phyloP scores from a whole-genome alignment of 2,888 invertebrate species.

The Leucophenga maculata region DNA sequence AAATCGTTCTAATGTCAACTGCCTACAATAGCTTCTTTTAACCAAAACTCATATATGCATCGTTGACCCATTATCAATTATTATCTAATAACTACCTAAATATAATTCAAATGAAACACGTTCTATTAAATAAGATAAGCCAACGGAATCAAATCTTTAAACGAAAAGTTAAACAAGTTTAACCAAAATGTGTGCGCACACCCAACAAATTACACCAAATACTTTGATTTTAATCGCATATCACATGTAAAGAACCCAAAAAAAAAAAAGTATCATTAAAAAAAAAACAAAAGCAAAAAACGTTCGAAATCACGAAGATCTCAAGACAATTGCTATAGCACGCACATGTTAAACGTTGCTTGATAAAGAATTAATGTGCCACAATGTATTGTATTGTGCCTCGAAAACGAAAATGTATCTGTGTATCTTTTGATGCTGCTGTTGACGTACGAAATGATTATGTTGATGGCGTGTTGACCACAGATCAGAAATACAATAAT shows the following conservation, averaged over 20 bases:
- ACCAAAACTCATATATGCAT: no score
- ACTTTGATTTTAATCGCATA: slow-evolving; percentile 33
- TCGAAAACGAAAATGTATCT: no score
- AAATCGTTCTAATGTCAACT: no score
- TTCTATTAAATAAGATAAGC: not conserved
- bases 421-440: not conserved
- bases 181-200: slow-evolving; percentile 12
- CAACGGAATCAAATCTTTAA: not conserved
- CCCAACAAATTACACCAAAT: slow-evolving; percentile 30
- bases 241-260: slow-evolving; percentile 5
- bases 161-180: not conserved
- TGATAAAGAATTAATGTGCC: slow-evolving; percentile 31
- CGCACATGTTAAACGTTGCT: slow-evolving; percentile 22
- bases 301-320: slow-evolving; percentile 4
- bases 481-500: slow-evolving; percentile 23
- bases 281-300: slow-evolving; percentile 2
- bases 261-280: slow-evolving; percentile 12
- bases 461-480: slow-evolving; percentile 33
- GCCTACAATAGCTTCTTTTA: no score
- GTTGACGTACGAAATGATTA: slow-evolving; percentile 17
- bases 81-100: not conserved
- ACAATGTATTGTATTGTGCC: no score
- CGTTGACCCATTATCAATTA: no score
- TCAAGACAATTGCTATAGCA: slow-evolving; percentile 14
- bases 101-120: slow-evolving; percentile 8